Conservation (phyloP, 1,140 invertebrate species). For the Sinella curviseta region DNA sequence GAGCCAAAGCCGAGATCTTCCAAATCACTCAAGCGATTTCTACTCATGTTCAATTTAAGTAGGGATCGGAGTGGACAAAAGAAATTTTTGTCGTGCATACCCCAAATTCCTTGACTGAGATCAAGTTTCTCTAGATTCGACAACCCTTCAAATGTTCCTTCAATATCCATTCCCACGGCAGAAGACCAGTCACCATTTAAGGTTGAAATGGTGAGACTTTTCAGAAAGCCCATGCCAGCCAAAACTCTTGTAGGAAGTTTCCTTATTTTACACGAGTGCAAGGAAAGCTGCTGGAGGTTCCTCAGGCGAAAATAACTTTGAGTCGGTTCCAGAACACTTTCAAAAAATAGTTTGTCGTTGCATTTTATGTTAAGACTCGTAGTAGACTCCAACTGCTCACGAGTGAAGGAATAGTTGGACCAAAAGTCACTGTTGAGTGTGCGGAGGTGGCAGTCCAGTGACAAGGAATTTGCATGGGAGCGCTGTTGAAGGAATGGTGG, state of each 20-base stretch:
- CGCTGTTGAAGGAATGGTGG: background rate
- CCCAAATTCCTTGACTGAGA: conserved; percentile 82
- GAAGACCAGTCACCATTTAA: conserved; percentile 84
- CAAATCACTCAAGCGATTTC: conserved; percentile 73
- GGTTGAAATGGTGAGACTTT: conserved; percentile 79
- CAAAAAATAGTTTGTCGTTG: conserved; percentile 74
- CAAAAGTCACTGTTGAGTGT: conserved; percentile 50
- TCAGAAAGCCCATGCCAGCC: conserved; percentile 44
- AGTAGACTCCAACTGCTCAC: conserved; percentile 65
- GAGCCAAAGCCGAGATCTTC: conserved; percentile 72
- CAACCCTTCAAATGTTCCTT: conserved; percentile 73
- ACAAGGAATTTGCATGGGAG: background rate
- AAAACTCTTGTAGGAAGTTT: conserved; percentile 63
- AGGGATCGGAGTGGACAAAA: conserved; percentile 74
- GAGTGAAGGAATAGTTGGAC: conserved; percentile 50
- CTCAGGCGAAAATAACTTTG: conserved; percentile 71
- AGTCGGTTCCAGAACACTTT: conserved; percentile 69
- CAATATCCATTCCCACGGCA: conserved; percentile 78
- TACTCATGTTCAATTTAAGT: conserved; percentile 77
- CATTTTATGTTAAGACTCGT: conserved; percentile 70
- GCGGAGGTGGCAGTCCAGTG: conserved; percentile 50
- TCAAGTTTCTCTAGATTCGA: conserved; percentile 74
- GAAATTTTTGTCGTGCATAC: conserved; percentile 70
- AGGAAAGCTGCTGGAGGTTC: conserved; percentile 69
- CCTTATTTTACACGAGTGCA: conserved; percentile 77